A percentile compares a stretch with the other conserved stretches of the same genome.
Conservation (phyloP, 2,113 vertebrate genomes). For the Marcusenius ussheri region DNA sequence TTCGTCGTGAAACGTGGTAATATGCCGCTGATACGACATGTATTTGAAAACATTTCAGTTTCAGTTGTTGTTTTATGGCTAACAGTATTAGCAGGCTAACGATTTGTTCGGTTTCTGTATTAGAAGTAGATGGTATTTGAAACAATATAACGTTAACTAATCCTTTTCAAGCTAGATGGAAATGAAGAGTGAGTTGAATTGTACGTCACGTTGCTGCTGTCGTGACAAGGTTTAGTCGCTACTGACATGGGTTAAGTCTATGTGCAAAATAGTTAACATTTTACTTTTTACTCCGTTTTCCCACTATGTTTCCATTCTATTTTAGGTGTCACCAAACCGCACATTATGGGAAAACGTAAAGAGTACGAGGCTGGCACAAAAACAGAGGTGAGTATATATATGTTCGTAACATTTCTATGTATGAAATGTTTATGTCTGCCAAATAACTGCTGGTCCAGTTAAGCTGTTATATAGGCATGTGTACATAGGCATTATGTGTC, state of each 20-base stretch:
- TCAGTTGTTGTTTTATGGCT: not conserved
- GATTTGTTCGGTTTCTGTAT: not conserved
- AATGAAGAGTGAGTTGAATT: not conserved
- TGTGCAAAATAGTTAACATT: not conserved
- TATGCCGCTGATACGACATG: not conserved
- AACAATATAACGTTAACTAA: not conserved
- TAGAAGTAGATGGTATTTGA: not conserved
- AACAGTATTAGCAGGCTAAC: not conserved
- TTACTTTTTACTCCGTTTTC: not conserved
- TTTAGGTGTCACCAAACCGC: not conserved
- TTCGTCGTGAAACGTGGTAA: not conserved
- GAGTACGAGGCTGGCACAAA: not conserved
- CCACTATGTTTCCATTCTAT: too few relatives aligned
- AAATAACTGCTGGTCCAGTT: not conserved
- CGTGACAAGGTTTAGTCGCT: not conserved
- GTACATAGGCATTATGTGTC: not conserved
- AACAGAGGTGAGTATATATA: not conserved
- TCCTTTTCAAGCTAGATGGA: not conserved
- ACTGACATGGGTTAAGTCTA: not conserved
- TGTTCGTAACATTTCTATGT: not conserved
- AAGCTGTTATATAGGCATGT: not conserved
- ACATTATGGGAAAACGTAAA: constrained; percentile 11
- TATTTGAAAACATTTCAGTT: not conserved
- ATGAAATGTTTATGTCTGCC: not conserved
- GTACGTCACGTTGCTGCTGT: not conserved